These are phyloP conservation scores for Bos taurus DNA, from an alignment of 2,113 vertebrate genomes.

Conservation along the genomic window ARS-UCD2.0 NC_037330.1:54877001-54877500, in stretches of 20 bases:
- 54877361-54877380: not conserved
- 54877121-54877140: not conserved
- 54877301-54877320: not conserved
- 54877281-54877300: not conserved
- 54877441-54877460: not conserved
- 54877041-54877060: not conserved
- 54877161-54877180: not conserved
- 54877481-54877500: not conserved
- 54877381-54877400: not conserved
- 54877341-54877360: not conserved
- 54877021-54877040: not conserved
- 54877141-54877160: not conserved
- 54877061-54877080: accelerated
- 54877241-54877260: not conserved
- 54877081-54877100: not conserved
- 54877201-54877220: not conserved
- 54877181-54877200: not conserved
- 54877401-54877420: not conserved
- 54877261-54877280: not conserved
- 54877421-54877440: not conserved
- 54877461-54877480: not conserved
- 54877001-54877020: not conserved
- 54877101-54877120: not conserved
- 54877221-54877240: not conserved
- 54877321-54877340: not conserved